Percentiles rank a stretch among this genome's conserved stretches.
Evolutionary conservation across 2,113 vertebrate species (phyloP).

Genomic region (Podilymbus podiceps): DNA sequence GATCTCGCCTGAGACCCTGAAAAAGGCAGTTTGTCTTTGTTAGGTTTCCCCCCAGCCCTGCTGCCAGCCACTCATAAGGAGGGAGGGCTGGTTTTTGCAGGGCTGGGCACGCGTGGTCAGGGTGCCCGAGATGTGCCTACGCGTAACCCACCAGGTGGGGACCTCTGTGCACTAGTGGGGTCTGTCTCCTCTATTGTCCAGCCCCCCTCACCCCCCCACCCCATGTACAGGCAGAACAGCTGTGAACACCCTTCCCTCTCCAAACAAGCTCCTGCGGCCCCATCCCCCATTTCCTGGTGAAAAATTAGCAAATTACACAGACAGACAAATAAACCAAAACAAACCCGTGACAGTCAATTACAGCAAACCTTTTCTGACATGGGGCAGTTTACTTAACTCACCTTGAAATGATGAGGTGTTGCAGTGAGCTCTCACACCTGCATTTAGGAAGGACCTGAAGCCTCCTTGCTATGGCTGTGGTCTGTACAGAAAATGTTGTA

Average conservation of each 20-base stretch:
- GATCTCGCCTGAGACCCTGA: background rate
- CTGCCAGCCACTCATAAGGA: fast-evolving
- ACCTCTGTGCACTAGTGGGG: background rate
- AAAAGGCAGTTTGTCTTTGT: background rate
- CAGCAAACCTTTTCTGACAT: background rate
- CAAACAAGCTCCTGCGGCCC: background rate
- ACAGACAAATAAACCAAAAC: conserved; percentile 1
- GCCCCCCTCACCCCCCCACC: too few species aligned
- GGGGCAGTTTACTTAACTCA: background rate
- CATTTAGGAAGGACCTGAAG: background rate
- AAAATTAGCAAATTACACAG: background rate
- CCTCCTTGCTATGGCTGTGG: background rate
- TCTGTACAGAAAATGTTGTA: background rate
- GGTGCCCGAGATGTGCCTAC: background rate
- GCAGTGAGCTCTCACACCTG: background rate
- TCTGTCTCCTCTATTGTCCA: background rate
- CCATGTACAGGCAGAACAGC: background rate
- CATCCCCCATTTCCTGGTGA: background rate
- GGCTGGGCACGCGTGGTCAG: fast-evolving
- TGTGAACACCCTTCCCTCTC: background rate
- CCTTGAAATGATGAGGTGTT: conserved; percentile 13
- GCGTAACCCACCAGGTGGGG: background rate
- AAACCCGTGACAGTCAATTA: background rate
- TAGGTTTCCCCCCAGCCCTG: background rate
- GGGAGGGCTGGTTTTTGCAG: background rate